Evolutionary conservation across 2,888 invertebrate genomes (phyloP).

Genomic region (Euplexia lucipara): DNA sequence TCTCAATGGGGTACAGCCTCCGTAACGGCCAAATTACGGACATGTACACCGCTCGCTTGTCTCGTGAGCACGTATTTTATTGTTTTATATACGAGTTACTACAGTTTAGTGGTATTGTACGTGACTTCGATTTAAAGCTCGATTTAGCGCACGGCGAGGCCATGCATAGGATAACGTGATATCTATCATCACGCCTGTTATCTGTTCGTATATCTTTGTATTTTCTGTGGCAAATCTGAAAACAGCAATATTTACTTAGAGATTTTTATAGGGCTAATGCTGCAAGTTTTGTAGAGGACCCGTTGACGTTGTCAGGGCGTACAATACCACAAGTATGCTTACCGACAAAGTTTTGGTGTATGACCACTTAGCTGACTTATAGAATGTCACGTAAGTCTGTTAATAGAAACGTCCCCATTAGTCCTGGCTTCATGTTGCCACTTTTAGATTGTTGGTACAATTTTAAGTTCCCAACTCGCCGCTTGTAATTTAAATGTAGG

Average conservation of each 20-base stretch:
- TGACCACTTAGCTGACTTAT: neutral
- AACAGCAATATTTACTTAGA: too few relatives aligned
- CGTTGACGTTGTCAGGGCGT: too few relatives aligned
- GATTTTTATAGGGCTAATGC: too few relatives aligned
- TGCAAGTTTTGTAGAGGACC: too few relatives aligned
- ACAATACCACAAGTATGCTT: too few relatives aligned
- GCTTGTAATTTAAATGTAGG: neutral
- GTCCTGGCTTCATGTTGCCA: neutral
- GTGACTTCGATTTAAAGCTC: neutral
- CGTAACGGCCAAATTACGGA: constrained; percentile 3
- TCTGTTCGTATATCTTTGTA: too few relatives aligned
- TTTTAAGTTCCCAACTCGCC: constrained; percentile 1
- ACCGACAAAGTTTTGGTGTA: too few relatives aligned
- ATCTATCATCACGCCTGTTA: neutral
- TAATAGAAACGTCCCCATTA: constrained; percentile 8
- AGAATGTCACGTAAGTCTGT: neutral
- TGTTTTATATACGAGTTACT: neutral
- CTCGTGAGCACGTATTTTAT: constrained; percentile 9
- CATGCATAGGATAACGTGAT: too few relatives aligned
- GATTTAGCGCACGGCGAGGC: neutral
- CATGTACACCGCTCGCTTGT: constrained; percentile 2
- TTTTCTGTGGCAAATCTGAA: too few relatives aligned
- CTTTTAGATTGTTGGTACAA: neutral
- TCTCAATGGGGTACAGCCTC: constrained; percentile 8
- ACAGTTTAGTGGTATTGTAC: constrained; percentile 21